phyloP scores from a whole-genome alignment of 2,113 vertebrate species.

The Dermatemys mawii region DNA sequence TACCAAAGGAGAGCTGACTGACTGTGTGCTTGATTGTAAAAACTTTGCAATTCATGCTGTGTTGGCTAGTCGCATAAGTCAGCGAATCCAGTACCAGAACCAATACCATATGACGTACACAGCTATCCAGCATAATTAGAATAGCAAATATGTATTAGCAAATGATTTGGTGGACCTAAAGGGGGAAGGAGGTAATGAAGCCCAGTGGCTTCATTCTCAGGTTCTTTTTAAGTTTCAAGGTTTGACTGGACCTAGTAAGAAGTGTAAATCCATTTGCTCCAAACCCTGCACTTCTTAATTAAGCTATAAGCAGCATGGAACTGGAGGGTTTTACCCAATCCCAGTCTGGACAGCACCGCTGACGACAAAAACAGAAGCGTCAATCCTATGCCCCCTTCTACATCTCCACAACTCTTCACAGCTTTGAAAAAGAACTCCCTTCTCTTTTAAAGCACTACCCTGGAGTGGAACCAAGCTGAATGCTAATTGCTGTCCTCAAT shows the following conservation, averaged over 20 bases:
- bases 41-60: not conserved
- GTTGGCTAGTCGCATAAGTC: not conserved
- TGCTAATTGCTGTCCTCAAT: not conserved
- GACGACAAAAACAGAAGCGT: constrained; percentile 25
- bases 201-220: not conserved
- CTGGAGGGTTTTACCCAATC: constrained; percentile 33
- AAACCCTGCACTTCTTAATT: not conserved
- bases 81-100: not conserved
- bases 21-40: not conserved
- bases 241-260: constrained; percentile 20
- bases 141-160: not conserved
- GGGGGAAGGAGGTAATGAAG: not conserved
- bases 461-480: not conserved
- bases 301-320: not conserved
- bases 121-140: not conserved
- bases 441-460: not conserved
- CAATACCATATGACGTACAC: not conserved
- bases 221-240: not conserved
- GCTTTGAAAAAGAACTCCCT: not conserved
- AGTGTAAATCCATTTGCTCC: constrained; percentile 1
- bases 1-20: not conserved
- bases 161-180: not conserved
- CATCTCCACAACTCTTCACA: not conserved
- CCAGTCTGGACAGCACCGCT: not conserved
- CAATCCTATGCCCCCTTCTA: constrained; percentile 12